phyloP scores from a whole-genome alignment of 2,888 invertebrate species.

The Perizoma flavofasciatum region DNA sequence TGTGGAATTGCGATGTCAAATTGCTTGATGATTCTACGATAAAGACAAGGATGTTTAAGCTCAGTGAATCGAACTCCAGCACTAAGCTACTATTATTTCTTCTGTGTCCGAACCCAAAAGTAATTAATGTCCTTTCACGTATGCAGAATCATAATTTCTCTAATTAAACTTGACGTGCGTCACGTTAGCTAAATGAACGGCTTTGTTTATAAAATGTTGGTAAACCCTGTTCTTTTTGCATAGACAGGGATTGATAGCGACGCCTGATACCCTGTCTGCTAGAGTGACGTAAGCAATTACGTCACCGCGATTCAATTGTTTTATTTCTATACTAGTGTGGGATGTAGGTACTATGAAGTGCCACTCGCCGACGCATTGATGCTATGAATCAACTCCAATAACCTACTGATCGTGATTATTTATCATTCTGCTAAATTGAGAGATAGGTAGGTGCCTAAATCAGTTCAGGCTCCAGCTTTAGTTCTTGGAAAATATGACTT shows the following conservation, averaged over 20 bases:
- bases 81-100: slow-evolving; percentile 2
- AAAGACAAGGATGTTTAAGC: no score
- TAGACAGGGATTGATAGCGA: slow-evolving; percentile 22
- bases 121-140: slow-evolving; percentile 45
- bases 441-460: no score
- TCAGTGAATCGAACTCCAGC: background rate
- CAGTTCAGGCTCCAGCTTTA: no score
- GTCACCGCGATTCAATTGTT: slow-evolving; percentile 2
- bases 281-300: background rate
- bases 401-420: no score
- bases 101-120: slow-evolving; percentile 30
- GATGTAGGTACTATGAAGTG: no score
- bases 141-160: slow-evolving; percentile 45
- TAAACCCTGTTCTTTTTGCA: slow-evolving; percentile 12
- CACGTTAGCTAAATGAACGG: slow-evolving; percentile 14
- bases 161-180: slow-evolving; percentile 37
- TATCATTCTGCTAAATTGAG: no score
- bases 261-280: background rate
- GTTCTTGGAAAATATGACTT: no score
- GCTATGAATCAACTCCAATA: no score
- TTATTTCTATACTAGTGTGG: background rate
- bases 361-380: no score
- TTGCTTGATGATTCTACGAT: no score
- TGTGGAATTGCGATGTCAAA: no score
- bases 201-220: slow-evolving; percentile 31